These are phyloP conservation scores for Reticulitermes speratus DNA, from an alignment of 1,140 invertebrate species.

Conservation along the genomic window DNA sequence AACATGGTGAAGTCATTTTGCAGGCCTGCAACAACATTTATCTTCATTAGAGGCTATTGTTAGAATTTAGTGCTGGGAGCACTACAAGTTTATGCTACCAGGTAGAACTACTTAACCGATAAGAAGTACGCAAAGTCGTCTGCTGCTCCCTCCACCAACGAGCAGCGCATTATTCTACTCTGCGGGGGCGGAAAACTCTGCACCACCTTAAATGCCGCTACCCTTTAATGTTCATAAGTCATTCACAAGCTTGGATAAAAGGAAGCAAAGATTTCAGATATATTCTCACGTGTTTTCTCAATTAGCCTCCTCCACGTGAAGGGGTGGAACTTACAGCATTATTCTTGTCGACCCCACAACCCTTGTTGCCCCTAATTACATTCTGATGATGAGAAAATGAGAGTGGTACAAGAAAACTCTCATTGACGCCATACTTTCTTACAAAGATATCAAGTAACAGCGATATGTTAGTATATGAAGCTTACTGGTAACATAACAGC, in stretches of 20 bases:
- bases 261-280: not conserved
- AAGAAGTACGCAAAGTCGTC: not conserved
- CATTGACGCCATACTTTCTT: too few species aligned
- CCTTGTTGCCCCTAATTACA: not conserved
- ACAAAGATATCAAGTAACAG: too few species aligned
- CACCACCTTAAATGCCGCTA: not conserved
- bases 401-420: not conserved
- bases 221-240: conserved; percentile 9
- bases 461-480: too few species aligned
- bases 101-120: not conserved
- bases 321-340: not conserved
- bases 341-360: not conserved
- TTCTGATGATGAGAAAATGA: not conserved
- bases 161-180: not conserved
- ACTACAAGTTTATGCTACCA: not conserved
- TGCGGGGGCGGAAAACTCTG: not conserved
- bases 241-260: not conserved
- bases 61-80: not conserved
- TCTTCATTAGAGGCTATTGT: conserved; percentile 12
- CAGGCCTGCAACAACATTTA: not conserved
- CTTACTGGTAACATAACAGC: too few species aligned
- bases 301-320: not conserved
- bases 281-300: not conserved
- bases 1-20: not conserved
- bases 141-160: not conserved